A percentile compares a stretch with the other conserved stretches of the same genome.
phyloP scores from a whole-genome alignment of 2,888 invertebrate genomes.

The Epiblema foenella region DNA sequence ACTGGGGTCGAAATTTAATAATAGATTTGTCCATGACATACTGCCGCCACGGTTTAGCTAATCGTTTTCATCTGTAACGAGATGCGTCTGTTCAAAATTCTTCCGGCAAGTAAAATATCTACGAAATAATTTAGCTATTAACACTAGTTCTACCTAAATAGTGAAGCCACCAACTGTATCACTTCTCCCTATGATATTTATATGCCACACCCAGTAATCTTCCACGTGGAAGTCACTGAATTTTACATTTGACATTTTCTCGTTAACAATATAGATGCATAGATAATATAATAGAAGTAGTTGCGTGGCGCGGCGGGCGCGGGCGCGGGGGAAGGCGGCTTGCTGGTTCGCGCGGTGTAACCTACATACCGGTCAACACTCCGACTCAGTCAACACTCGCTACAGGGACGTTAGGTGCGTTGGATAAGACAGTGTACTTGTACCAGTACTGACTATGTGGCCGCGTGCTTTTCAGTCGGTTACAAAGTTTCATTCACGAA shows the following conservation, averaged over 20 bases:
- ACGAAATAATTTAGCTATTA: neutral
- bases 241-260: constrained; percentile 76
- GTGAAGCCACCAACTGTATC: neutral
- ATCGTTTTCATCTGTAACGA: constrained; percentile 3
- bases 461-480: neutral
- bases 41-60: constrained; percentile 53
- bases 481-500: neutral
- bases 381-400: constrained; percentile 85
- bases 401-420: constrained; percentile 82
- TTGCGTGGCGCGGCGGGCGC: constrained; percentile 62
- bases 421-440: constrained; percentile 68
- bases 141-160: neutral
- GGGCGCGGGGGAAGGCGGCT: constrained; percentile 53
- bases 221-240: constrained; percentile 46
- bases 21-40: constrained; percentile 64
- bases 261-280: constrained; percentile 74
- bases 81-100: neutral
- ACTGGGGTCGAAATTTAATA: constrained; percentile 65
- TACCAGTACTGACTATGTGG: constrained; percentile 50
- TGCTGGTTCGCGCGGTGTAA: constrained; percentile 79
- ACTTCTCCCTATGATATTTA: neutral
- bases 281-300: constrained; percentile 78
- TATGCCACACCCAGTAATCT: neutral
- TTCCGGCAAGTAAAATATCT: neutral
- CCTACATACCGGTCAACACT: constrained; percentile 85